A percentile compares a stretch with the other conserved stretches of the same genome.
Conservation (phyloP, 2,797 vertebrate species). For the Hydrolagus colliei region DNA sequence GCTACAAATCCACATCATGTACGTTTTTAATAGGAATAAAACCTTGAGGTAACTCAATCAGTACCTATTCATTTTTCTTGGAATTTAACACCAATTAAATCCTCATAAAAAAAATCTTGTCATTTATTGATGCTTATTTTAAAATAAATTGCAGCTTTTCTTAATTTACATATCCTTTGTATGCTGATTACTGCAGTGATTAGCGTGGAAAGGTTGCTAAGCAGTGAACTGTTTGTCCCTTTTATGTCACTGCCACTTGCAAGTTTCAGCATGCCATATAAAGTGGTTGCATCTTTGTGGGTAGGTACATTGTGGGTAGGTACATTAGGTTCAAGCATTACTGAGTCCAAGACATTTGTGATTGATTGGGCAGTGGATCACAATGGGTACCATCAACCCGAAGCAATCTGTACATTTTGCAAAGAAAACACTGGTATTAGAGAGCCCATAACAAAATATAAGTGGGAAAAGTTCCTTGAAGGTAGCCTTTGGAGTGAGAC, state of each 20-base stretch:
- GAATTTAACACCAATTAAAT: not conserved
- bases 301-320: not conserved
- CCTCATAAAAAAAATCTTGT: not conserved
- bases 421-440: not conserved
- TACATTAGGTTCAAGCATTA: not conserved
- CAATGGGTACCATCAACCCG: not conserved
- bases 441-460: not conserved
- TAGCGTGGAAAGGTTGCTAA: not conserved
- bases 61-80: not conserved
- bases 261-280: not conserved
- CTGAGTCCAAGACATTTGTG: not conserved
- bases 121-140: not conserved
- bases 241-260: not conserved
- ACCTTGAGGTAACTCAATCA: too few species aligned
- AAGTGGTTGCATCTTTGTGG: not conserved
- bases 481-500: not conserved
- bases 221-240: not conserved
- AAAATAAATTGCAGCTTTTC: not conserved
- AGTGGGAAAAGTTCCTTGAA: not conserved
- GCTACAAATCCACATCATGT: too few species aligned
- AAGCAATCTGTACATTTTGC: not conserved
- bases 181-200: not conserved
- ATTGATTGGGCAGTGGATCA: not conserved
- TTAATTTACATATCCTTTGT: not conserved
- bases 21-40: too few species aligned